phyloP scores from a whole-genome alignment of 2,888 invertebrate species.

The Sesamia inferens region DNA sequence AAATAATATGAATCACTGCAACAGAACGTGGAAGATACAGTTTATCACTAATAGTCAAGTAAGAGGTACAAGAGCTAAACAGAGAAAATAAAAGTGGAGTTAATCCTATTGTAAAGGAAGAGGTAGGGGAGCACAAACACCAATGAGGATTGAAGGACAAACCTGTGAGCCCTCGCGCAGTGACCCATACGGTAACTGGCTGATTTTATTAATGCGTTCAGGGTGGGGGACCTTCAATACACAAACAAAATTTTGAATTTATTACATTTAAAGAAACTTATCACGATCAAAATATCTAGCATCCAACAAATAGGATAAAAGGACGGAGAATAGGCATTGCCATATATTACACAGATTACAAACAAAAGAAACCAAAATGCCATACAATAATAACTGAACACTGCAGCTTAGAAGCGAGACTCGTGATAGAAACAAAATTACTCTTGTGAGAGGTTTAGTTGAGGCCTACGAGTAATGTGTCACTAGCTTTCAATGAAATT shows the following conservation, averaged over 20 bases:
- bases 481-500: conserved; percentile 62
- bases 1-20: conserved; percentile 76
- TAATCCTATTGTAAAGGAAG: conserved; percentile 78
- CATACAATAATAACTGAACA: conserved; percentile 71
- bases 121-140: conserved; percentile 88
- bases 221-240: conserved; percentile 92
- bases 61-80: conserved; percentile 72
- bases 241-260: conserved; percentile 89
- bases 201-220: conserved; percentile 90
- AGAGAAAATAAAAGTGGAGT: conserved; percentile 72
- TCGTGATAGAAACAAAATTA: conserved; percentile 72
- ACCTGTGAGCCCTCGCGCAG: conserved; percentile 92
- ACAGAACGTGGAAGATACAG: conserved; percentile 67
- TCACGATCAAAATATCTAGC: conserved; percentile 77
- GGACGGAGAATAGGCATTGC: conserved; percentile 76
- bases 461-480: conserved; percentile 66
- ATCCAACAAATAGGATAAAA: conserved; percentile 79
- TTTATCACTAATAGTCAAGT: conserved; percentile 69
- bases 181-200: conserved; percentile 92
- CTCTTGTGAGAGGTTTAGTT: conserved; percentile 65
- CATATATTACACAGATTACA: conserved; percentile 71
- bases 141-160: conserved; percentile 89
- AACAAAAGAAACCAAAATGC: conserved; percentile 67
- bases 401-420: conserved; percentile 76
- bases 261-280: conserved; percentile 76